phyloP scores from a whole-genome alignment of 2,797 vertebrate genomes.

The Xenops minutus region DNA sequence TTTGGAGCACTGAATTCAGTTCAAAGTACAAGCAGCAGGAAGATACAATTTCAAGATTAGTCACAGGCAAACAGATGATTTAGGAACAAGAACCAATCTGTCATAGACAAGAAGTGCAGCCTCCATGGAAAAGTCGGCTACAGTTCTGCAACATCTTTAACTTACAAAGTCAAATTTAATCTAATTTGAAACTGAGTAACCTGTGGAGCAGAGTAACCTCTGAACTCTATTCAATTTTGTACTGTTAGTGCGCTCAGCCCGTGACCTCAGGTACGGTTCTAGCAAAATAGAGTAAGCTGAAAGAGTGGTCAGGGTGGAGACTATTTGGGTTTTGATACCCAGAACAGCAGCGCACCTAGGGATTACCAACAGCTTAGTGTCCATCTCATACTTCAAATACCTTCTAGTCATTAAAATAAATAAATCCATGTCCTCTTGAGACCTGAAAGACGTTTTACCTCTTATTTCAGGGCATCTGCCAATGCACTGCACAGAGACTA shows the following conservation, averaged over 20 bases:
- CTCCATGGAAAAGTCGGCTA: not conserved
- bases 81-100: conserved; percentile 43
- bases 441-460: not conserved
- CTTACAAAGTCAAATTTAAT: conserved; percentile 26
- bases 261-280: not conserved
- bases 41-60: conserved; percentile 42
- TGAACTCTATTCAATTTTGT: not conserved
- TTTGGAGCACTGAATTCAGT: conserved; percentile 9
- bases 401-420: not conserved
- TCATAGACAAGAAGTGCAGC: not conserved
- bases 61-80: conserved; percentile 50
- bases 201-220: conserved; percentile 12
- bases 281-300: not conserved
- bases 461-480: not conserved
- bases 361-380: not conserved
- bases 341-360: not conserved
- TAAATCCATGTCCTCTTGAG: not conserved
- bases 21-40: conserved; percentile 39
- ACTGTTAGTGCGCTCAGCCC: not conserved
- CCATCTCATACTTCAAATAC: not conserved
- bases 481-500: not conserved
- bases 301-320: not conserved
- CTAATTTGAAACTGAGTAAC: conserved; percentile 53
- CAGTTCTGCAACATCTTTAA: conserved; percentile 26
- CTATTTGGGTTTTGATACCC: not conserved